Evolutionary conservation across 2,888 invertebrate species (phyloP), one percentile per base, ranked within the genome.

Genomic region (Harpalus rubripes): DNA sequence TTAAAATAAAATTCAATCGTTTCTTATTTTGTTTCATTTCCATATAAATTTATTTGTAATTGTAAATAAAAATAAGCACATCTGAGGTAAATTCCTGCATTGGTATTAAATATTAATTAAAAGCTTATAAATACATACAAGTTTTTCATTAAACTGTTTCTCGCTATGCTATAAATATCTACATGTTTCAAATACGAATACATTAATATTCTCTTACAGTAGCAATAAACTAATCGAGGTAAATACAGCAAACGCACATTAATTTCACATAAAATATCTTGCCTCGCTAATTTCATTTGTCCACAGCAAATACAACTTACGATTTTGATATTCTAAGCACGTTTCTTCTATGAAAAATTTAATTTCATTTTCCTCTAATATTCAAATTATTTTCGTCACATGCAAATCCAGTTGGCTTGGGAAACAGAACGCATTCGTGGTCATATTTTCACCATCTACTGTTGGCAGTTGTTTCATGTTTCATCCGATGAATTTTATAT

Each of bases 341-440:
- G 78, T 78, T 76, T 32, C 58, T 32, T 63, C 10, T 68, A 81
- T 65, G 81, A 56, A 81, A 61, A 68, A 68, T 44, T 56, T 81
- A 81, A 81, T 81, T 68, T n/a, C 18, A 68, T 68, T 68, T n/a
- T 15, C 52, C 10, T 68, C 68, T 63, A 81, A 81, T 81, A 81
- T 81, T 81, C 65, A 81, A 68, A 65, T 65, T 65, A 81, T 68
- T 68, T 81, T 81, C 65, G 32, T 52, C 81, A 65, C 68, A 59
- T 61, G 80, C 16, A 63, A 81, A 81, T 44, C 39, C 81, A 63
- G 65, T 61, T 78, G 56, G 39, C 44, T n/a, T 12, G 74, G 6
- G 6, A 68, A 2, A 68, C 68, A 65, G 32, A 65, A 39, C 39
- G 68, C 68, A 12, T 68, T 52, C 72, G 22, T 44, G 15, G 12